Percentiles rank a stretch among this genome's conserved stretches.
Conservation (phyloP, 1,140 invertebrate genomes). For the Bombus confusus region DNA sequence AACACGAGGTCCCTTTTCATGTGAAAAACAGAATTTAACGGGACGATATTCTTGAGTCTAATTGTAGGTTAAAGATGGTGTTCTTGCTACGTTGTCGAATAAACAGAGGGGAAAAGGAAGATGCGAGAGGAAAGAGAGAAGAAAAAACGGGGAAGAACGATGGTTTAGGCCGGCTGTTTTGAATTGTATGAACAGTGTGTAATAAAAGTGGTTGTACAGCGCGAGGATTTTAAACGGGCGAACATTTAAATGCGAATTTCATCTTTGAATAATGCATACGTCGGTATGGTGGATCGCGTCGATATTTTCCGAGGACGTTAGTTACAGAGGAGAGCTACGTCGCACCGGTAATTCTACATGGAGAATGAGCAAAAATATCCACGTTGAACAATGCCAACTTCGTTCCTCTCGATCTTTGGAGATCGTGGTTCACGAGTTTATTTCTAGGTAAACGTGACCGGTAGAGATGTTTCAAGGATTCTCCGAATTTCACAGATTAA, state of each 20-base stretch:
- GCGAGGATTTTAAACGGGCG: background rate
- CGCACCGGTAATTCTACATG: background rate
- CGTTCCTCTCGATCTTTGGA: background rate
- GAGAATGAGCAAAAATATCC: conserved; percentile 6
- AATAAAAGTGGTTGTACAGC: background rate
- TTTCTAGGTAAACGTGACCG: background rate
- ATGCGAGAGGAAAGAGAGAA: background rate
- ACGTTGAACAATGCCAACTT: background rate
- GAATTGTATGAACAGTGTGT: background rate
- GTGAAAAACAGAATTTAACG: background rate
- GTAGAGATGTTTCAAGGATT: background rate
- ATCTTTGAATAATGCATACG: conserved; percentile 45
- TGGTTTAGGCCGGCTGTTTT: background rate
- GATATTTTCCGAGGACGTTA: conserved; percentile 22
- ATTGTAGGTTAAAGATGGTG: background rate
- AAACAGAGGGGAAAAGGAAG: background rate
- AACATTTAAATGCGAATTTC: conserved; percentile 31
- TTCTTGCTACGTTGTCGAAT: background rate
- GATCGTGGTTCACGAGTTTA: background rate
- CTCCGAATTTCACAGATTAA: background rate
- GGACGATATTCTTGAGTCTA: background rate
- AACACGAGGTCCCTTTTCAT: too few relatives aligned
- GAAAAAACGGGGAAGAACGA: too few relatives aligned
- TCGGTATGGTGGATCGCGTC: conserved; percentile 16
- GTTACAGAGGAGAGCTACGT: background rate